Conservation (phyloP, 2,888 invertebrate species). For the Diadegma fenestrale region DNA sequence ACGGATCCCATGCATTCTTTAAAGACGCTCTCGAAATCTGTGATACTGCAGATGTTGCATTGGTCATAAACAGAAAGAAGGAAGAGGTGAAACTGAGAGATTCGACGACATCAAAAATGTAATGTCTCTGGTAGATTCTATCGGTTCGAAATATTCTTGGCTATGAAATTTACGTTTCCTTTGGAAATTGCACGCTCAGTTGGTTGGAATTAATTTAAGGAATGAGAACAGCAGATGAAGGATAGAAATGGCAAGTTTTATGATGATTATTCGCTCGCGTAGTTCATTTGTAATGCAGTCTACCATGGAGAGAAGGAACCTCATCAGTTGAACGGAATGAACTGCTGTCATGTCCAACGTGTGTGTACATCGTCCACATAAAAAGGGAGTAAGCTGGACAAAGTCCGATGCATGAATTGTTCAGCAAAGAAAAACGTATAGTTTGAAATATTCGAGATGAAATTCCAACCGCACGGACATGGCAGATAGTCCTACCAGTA, state of each 20-base stretch:
- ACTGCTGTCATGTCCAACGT: conserved; percentile 59
- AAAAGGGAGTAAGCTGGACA: not conserved
- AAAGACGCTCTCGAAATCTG: not conserved
- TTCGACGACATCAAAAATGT: not conserved
- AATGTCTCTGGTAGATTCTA: not conserved
- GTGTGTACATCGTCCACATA: conserved; percentile 23
- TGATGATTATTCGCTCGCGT: conserved; percentile 62
- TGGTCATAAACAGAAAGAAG: not conserved
- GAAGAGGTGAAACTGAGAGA: not conserved
- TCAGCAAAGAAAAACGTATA: conserved; percentile 41
- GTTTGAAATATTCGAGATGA: conserved; percentile 37
- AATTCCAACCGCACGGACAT: conserved; percentile 28
- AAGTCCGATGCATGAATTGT: conserved; percentile 33
- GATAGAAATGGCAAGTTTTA: conserved; percentile 49
- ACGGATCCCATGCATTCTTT: not conserved
- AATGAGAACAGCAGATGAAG: not conserved
- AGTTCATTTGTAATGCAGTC: conserved; percentile 73
- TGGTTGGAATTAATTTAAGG: not conserved
- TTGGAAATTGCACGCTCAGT: not conserved
- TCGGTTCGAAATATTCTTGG: not conserved
- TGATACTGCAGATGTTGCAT: not conserved
- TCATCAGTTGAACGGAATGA: conserved; percentile 72
- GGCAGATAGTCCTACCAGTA: conserved; percentile 9
- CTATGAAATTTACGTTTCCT: not conserved
- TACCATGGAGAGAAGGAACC: conserved; percentile 71